A percentile compares a stretch with the other conserved stretches of the same genome.
phyloP scores from a whole-genome alignment of 2,888 invertebrate genomes.

The Chesias legatella region DNA sequence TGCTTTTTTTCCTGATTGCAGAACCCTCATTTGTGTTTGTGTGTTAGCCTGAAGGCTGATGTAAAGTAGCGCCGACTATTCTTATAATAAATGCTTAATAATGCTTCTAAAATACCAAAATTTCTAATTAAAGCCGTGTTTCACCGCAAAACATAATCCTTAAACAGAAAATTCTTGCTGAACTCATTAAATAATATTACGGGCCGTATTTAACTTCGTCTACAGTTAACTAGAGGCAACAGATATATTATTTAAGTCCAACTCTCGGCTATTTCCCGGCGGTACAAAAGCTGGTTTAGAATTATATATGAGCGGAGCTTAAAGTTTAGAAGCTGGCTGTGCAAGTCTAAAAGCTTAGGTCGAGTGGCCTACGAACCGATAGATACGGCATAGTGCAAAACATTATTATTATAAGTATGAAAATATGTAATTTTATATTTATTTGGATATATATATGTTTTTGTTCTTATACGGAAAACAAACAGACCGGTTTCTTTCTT shows the following conservation, averaged over 20 bases:
- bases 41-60: too few relatives aligned
- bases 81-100: too few relatives aligned
- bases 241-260: slow-evolving; percentile 69
- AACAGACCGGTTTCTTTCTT: too few relatives aligned
- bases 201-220: slow-evolving; percentile 52
- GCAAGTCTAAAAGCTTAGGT: slow-evolving; percentile 79
- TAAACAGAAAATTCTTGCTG: slow-evolving; percentile 16
- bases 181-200: slow-evolving; percentile 40
- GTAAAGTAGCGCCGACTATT: too few relatives aligned
- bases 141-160: slow-evolving; percentile 6
- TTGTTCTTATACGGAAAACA: too few relatives aligned
- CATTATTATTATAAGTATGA: neutral
- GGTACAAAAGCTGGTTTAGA: slow-evolving; percentile 78
- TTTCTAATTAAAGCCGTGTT: slow-evolving; percentile 9
- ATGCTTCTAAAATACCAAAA: neutral
- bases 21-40: too few relatives aligned
- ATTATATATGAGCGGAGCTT: slow-evolving; percentile 78
- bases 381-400: slow-evolving; percentile 38
- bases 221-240: slow-evolving; percentile 50
- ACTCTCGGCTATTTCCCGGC: slow-evolving; percentile 75
- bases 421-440: too few relatives aligned
- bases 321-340: slow-evolving; percentile 77
- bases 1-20: too few relatives aligned
- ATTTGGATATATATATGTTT: too few relatives aligned
- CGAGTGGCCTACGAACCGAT: slow-evolving; percentile 24